Evolutionary conservation across 2,113 vertebrate genomes (phyloP), one percentile per base, ranked within the genome.

Genomic region (Lasiurus borealis): DNA sequence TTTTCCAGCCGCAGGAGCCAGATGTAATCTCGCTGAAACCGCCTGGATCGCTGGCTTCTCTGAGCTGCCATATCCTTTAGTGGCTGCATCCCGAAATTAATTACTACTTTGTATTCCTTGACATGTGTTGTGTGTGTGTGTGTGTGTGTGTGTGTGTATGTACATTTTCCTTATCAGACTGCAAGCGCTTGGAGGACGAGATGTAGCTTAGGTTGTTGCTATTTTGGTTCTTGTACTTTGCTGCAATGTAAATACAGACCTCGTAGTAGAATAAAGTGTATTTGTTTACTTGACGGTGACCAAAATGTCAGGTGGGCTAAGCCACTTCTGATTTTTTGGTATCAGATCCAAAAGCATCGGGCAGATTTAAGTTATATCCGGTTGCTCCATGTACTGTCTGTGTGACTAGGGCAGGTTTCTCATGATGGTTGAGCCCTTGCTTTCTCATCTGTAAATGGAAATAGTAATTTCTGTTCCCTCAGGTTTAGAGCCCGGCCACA

Each of bases 281-380:
- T 90, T 92, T 69, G 44, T 86, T 72, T 23, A 57, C 78, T 88
- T 91, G 91, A 95, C 92, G 81, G 73, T 94, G 78, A 82, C 13
- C 25, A 71, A 68, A 90, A 62, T 94, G 59, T 59, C 36, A 80
- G 34, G 34, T 52, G 25, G 86, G 80, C 77, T 91, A 87, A 94
- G 68, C 25, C 78, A 48, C 40, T 91, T 92, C 27, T 57, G 21
- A 31, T 34, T 69, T 78, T 89, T 66, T 46, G 8, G 46, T 6
- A 57, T 77, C 31, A 5, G 31, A 25, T 40, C 25, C 48, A 69
- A 31, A 85, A 52, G 89, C 88, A n/a, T 73, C 52, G 88, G 57
- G 15, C 19, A 77, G 78, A 78, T 23, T 90, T 85, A 71, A 50
- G 29, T 66, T 81, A 25, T 68, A 36, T 62, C 40, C 27, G 81